Base-by-base conservation (phyloP, 2,797 vertebrate species). In the Perodicticus potto region DNA sequence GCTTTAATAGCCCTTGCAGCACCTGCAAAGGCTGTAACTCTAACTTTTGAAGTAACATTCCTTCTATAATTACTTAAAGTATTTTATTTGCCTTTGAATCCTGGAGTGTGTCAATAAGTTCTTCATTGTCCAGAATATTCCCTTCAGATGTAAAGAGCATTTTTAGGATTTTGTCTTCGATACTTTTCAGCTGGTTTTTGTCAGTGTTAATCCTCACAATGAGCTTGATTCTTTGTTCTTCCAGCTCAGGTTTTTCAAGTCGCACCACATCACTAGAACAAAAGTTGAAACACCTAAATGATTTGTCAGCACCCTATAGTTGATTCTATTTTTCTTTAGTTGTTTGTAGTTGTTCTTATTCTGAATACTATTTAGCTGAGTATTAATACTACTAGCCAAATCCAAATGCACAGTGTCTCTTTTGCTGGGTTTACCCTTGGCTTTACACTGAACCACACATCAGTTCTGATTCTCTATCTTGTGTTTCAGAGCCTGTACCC, bases 101-200 rank as follows among this genome's bases (percentile, higher is more conserved):
- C 93, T 99, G 99, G 7, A 99, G 98, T 34, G 99, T 99, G 81
- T 98, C 98, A 92, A 99, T 98, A 16, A 99, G 98, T 97, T 99
- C 98, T 97, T 99, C 98, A 20, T 99, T 99, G 98, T 99, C 99
- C 29, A 99, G 98, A 88, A 99, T 98, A 94, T 99, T 99, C 85
- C 99, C 99, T 94, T 99, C 97, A 29, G 99, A 99, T 65, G 98
- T 97, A 95, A 99, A 99, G 73, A 99, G 98, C 91, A 99, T 98
- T 96, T 98, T 98, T 22, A 99, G 98, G 96, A 99, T 99, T 93
- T 99, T 98, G 9, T 99, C 98, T 98, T 99, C 99, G 2, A 98
- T 99, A 34, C 98, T 95, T 97, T 99, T 99, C 65, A 99, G 97
- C 96, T 99, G 98, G 97, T 99, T 99, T 97, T 98, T 99, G 92